Base-by-base conservation (phyloP, 2,888 invertebrate species). In the Sericinus montela region DNA sequence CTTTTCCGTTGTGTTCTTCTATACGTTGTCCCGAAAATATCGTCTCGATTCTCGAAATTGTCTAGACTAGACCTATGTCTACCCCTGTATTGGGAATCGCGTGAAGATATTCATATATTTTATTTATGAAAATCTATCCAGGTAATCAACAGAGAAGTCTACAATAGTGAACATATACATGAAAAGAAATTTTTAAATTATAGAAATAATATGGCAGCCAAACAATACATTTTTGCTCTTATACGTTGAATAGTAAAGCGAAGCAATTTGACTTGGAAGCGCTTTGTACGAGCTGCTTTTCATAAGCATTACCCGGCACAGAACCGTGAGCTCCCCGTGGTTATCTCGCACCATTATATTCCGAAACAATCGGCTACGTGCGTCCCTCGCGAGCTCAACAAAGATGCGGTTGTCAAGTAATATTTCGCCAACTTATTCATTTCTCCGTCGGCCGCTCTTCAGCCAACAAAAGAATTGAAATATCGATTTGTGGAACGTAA, bases 381-480 rank as follows among this genome's bases (percentile, higher is more conserved):
- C 32, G 32, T 32, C 32, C 29, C 29, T 11, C 29, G 38, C 25
- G 9, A 15, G 6, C 30, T 5, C 30, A n/a, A 11, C 32, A 14
- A 11, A 43, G 34, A 35, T 35, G 43, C 43, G 35, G 38, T 51
- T 28, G 41, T 52, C 55, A 57, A 58, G 55, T 55, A 43, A 35
- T 32, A 40, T 19, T 45, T 35, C 46, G 38, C 35, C 51, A 39
- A 32, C 32, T 32, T 32, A 32, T 32, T 32, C 32, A 32, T 32
- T 32, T 11, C 32, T 32, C 32, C 32, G 11, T 11, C 32, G 32
- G 19, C 28, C 34, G 45, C 38, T 45, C 42, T 38, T 40, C 47
- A 8, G 52, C 25, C 42, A 46, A 62, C 61, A 62, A 61, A 61
- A 61, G 57, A 61, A 58, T 57, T 62, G 60, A 59, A 59, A 61